Base-by-base conservation (phyloP, 1,140 invertebrate species). In the Drosophila gunungcola region DNA sequence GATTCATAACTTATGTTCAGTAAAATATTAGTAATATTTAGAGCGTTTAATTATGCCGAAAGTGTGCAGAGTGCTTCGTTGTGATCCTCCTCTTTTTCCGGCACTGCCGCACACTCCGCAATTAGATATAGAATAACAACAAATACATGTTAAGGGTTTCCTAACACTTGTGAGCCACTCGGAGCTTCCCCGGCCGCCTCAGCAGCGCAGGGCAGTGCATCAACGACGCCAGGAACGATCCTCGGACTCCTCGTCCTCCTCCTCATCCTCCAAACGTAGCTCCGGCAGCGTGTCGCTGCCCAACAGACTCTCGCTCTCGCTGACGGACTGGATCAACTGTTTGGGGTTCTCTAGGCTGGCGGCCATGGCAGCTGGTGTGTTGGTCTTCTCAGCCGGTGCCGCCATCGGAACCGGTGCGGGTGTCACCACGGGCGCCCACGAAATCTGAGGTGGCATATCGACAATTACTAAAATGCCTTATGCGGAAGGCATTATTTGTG, bases 171-270 rank as follows among this genome's bases (percentile, higher is more conserved):
- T 65, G 55, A 79, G 75, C 75, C 75, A 76, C 52, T 54, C 68
- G 34, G 57, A 79, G 70, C 52, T 80, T 54, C 45, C 49, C 57
- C 56, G 60, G 70, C 38, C 52, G 53, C 34, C 41, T 70, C 34
- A 77, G 73, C 65, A 46, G 36, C 53, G 78, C 32, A 62, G 57
- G 65, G 81, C 80, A 49, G 39, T 77, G 54, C 73, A 92, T 92
- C 90, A 92, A 92, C 91, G 91, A 54, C 91, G 91, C 91, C 91
- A 92, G 13, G 91, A 90, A 42, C 91, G 90, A 80, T 92, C 90
- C 75, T 92, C 91, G 41, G 90, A 85, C 65, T 92, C 91, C 43
- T 92, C 91, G 29, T 92, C 91, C 56, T 92, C 91, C 57, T 92
- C 91, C 41, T 92, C 91, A 69, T 92, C 91, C 61, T 92, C 91